These are phyloP conservation scores for Pristis pectinata DNA, from an alignment of 2,797 vertebrate genomes.

Conservation along the genomic window DNA sequence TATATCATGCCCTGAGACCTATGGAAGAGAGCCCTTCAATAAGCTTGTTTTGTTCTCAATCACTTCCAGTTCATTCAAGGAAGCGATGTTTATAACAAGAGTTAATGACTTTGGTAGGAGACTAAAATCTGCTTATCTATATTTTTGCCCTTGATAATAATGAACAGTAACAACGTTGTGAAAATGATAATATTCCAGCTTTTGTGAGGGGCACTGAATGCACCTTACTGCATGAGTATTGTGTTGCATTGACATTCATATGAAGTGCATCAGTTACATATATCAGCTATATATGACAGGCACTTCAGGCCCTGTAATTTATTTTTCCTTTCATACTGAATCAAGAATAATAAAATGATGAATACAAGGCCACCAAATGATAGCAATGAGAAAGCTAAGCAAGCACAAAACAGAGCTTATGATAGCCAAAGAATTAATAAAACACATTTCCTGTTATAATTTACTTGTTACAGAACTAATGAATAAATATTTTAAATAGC, in stretches of 20 bases:
- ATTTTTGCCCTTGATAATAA: conserved; percentile 13
- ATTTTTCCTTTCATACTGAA: conserved; percentile 16
- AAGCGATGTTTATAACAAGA: background rate
- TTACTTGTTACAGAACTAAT: background rate
- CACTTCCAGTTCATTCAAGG: background rate
- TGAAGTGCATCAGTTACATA: background rate
- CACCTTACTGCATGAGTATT: background rate
- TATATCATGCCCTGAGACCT: background rate
- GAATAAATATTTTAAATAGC: conserved; percentile 40
- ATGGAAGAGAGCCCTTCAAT: background rate
- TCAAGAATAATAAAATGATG: conserved; percentile 15
- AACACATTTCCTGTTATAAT: background rate
- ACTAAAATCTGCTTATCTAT: background rate
- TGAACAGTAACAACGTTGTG: background rate
- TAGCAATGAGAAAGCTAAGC: background rate
- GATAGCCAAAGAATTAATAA: background rate
- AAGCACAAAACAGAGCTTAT: background rate
- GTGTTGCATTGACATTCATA: background rate
- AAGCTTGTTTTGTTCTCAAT: conserved; percentile 21
- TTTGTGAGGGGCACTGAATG: background rate
- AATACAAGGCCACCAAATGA: background rate
- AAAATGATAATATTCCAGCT: background rate
- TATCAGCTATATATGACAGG: background rate
- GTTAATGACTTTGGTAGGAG: background rate
- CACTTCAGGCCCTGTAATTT: background rate